phyloP scores from a whole-genome alignment of 1,140 invertebrate species.

The Aphelenchoides fujianensis region DNA sequence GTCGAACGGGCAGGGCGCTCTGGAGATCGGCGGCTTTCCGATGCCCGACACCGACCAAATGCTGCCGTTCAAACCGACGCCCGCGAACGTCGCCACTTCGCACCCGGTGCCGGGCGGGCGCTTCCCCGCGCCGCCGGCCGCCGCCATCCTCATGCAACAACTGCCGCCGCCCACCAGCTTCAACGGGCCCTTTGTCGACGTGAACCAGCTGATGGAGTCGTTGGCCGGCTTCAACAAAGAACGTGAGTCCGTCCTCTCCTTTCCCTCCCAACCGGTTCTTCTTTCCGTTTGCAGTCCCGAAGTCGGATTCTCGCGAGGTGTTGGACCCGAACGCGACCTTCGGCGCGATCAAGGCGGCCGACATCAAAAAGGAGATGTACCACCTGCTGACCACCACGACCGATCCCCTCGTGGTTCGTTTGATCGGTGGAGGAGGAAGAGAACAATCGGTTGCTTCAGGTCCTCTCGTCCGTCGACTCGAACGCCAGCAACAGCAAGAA shows the following conservation, averaged over 20 bases:
- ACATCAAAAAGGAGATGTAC: slow-evolving; percentile 60
- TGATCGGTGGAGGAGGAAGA: neutral
- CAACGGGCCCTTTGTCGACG: slow-evolving; percentile 55
- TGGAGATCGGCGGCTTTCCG: slow-evolving; percentile 53
- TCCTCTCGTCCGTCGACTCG: neutral
- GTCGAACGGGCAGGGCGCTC: neutral
- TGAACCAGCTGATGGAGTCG: slow-evolving; percentile 50
- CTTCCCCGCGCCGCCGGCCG: slow-evolving; percentile 55
- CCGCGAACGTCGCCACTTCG: slow-evolving; percentile 29
- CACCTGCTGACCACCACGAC: slow-evolving; percentile 58
- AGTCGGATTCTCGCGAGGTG: slow-evolving; percentile 38
- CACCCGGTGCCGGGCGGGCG: slow-evolving; percentile 60
- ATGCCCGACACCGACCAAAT: slow-evolving; percentile 59
- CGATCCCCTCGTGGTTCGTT: slow-evolving; percentile 53
- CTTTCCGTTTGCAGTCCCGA: slow-evolving; percentile 44
- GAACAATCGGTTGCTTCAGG: slow-evolving; percentile 8
- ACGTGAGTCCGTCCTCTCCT: slow-evolving; percentile 40
- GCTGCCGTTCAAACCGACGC: slow-evolving; percentile 60
- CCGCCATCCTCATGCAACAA: slow-evolving; percentile 49
- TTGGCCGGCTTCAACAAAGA: slow-evolving; percentile 46
- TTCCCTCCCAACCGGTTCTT: neutral
- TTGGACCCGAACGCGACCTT: slow-evolving; percentile 48
- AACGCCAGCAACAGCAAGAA: neutral
- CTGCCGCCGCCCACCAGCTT: slow-evolving; percentile 56
- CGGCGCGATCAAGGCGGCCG: slow-evolving; percentile 51